Evolutionary conservation across 2,113 vertebrate species (phyloP).

Genomic region (Myrmophylax atrothorax): DNA sequence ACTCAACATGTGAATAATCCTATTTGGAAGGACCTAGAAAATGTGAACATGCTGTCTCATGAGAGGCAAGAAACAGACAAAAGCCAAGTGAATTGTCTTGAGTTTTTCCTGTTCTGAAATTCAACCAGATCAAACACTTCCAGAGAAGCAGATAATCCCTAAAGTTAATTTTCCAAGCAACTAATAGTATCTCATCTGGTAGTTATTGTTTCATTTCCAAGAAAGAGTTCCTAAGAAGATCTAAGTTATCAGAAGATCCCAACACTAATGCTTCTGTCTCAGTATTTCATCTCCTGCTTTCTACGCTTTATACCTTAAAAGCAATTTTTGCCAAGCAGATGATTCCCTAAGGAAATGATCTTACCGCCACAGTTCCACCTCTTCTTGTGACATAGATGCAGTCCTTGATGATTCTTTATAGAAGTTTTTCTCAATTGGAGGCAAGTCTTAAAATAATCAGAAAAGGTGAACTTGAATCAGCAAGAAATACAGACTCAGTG

Average conservation of each 20-base stretch:
- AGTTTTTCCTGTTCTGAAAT: neutral
- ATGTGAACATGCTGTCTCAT: neutral
- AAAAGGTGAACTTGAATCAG: neutral
- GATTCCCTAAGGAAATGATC: neutral
- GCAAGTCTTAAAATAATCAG: conserved; percentile 77
- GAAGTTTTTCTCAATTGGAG: conserved; percentile 89
- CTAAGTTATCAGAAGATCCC: neutral
- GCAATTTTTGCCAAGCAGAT: neutral
- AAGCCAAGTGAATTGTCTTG: neutral
- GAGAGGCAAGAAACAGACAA: neutral
- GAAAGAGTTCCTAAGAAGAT: neutral
- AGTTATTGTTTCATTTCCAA: neutral
- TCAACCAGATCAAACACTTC: neutral
- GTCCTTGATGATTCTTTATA: conserved; percentile 83
- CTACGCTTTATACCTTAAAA: neutral
- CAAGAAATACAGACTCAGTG: neutral
- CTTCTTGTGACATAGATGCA: conserved; percentile 79
- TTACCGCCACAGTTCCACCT: conserved; percentile 88
- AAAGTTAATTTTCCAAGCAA: neutral
- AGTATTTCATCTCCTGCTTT: neutral
- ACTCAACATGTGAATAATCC: neutral
- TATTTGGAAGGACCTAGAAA: neutral
- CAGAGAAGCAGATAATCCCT: neutral
- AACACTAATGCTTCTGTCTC: neutral
- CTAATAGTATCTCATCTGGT: neutral